Percentiles rank a stretch among this genome's conserved stretches.
Conservation (phyloP, 2,113 vertebrate species). For the Turnix velox region DNA sequence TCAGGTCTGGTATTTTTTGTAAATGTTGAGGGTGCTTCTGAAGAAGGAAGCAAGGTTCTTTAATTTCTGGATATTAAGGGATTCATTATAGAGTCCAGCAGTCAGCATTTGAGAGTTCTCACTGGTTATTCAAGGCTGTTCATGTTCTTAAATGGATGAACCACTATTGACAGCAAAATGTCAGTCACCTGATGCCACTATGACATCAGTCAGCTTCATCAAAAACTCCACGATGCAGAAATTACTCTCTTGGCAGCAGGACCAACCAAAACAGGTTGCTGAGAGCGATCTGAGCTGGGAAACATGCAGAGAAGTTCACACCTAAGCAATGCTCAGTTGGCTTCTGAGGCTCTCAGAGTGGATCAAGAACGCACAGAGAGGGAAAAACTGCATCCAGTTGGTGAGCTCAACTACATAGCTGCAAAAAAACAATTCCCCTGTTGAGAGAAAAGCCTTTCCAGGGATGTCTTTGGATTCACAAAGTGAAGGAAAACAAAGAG, state of each 20-base stretch:
- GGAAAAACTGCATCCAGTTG: neutral
- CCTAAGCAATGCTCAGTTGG: neutral
- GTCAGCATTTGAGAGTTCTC: neutral
- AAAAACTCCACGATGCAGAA: neutral
- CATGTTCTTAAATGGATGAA: neutral
- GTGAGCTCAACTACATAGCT: neutral
- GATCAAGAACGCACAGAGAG: neutral
- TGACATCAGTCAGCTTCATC: neutral
- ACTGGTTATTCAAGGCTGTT: neutral
- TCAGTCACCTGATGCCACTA: rapidly evolving
- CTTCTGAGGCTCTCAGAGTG: neutral
- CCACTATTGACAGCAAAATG: neutral
- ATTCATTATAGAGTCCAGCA: neutral
- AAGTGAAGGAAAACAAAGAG: neutral
- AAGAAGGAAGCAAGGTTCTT: neutral
- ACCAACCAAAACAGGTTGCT: neutral
- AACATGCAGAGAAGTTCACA: neutral
- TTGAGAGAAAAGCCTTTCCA: neutral
- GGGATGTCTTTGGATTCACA: neutral
- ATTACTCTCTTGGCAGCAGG: neutral
- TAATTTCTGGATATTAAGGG: too few relatives aligned
- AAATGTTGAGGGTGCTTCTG: neutral
- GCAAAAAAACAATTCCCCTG: neutral
- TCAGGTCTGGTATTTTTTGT: neutral
- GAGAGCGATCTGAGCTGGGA: neutral